These are phyloP conservation scores for Andrena camellia DNA, from an alignment of 2,888 invertebrate species.

Conservation along the genomic window DNA sequence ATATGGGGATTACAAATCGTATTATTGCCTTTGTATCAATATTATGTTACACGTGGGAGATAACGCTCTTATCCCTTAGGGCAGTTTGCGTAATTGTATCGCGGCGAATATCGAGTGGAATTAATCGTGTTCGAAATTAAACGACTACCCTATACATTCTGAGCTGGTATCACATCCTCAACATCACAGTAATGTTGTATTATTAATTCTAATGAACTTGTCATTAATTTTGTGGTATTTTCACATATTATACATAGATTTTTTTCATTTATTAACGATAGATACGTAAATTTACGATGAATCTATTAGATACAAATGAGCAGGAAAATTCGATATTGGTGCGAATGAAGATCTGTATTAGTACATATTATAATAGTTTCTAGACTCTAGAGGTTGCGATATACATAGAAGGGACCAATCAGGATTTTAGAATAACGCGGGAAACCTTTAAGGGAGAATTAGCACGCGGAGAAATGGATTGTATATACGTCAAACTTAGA, in stretches of 20 bases:
- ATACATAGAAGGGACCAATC: neutral
- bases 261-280: neutral
- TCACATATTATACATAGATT: too few species aligned
- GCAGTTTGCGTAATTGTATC: neutral
- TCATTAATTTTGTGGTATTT: neutral
- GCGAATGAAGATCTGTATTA: neutral
- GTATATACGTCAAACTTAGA: neutral
- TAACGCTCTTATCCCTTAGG: neutral
- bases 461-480: neutral
- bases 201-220: neutral
- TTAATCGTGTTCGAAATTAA: too few species aligned
- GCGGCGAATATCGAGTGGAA: too few species aligned
- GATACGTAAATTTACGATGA: neutral
- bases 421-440: neutral
- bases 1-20: neutral
- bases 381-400: neutral
- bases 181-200: neutral
- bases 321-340: neutral
- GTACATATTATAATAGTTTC: constrained; percentile 1
- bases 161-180: too few species aligned
- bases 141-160: too few species aligned
- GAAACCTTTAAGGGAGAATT: neutral
- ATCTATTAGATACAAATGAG: neutral
- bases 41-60: neutral
- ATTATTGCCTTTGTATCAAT: neutral